Evolutionary conservation across 2,113 vertebrate species (phyloP).

Genomic region (Burhinus bistriatus): DNA sequence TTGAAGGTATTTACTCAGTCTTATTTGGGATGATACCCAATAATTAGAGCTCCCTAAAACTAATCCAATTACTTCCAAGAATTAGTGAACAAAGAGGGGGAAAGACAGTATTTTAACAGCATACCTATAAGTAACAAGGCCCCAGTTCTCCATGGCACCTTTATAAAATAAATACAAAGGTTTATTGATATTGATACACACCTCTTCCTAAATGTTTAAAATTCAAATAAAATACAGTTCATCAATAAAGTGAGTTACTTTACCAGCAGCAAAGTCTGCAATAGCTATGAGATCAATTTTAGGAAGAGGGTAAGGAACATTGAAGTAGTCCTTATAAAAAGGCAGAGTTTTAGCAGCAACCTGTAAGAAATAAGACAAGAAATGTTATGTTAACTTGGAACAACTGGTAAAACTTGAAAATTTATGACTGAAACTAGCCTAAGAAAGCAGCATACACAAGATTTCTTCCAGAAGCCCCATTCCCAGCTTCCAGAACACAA

Average conservation of each 20-base stretch:
- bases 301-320: conserved; percentile 96
- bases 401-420: neutral
- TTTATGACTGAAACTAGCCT: neutral
- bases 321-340: conserved; percentile 99
- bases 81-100: conserved; percentile 49
- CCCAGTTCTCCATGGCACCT: conserved; percentile 99
- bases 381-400: neutral
- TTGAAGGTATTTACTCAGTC: neutral
- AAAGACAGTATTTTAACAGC: conserved; percentile 67
- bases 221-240: conserved; percentile 60
- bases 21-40: neutral
- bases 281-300: conserved; percentile 99
- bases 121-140: conserved; percentile 99
- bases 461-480: neutral
- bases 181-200: conserved; percentile 61
- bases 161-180: conserved; percentile 79
- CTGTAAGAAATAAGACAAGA: conserved; percentile 73
- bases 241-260: conserved; percentile 77
- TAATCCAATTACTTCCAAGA: neutral
- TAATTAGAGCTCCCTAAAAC: neutral
- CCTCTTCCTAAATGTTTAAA: conserved; percentile 61
- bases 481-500: neutral
- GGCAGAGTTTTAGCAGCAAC: conserved; percentile 98
- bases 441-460: neutral
- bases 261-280: conserved; percentile 99